Base-by-base conservation (phyloP, 2,113 vertebrate species). In the Cariama cristata region DNA sequence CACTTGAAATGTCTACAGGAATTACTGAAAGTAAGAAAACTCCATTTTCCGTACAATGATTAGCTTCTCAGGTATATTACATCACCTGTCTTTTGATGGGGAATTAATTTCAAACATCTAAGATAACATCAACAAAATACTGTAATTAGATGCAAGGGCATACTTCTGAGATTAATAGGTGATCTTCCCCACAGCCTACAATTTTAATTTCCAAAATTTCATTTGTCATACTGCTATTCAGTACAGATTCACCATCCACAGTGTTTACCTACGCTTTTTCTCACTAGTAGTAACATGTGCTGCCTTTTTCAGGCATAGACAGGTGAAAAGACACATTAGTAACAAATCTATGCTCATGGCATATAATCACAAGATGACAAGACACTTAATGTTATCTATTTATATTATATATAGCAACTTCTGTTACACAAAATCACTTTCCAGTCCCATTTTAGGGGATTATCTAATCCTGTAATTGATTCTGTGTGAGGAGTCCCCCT, bases 101-200 rank as follows among this genome's bases (percentile, higher is more conserved):
- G 24, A 89, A 75, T 93, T 79, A 47, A 90, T 88, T 88, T 80
- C 59, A 96, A 95, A 89, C 47, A 80, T 77, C 86, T 81, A 95
- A 87, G 52, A 50, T 79, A 94, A 28, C 81, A 80, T 64, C 64
- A 97, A 97, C 96, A 94, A 93, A 97, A 86, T 92, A 97, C 88
- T 90, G 94, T 98, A 98, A 97, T 98, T 97, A 98, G 85, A 96
- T 86, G 71, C 96, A 97, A 97, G 94, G 87, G 96, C 95, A 90
- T 44, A 56, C 80, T 97, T 97, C 96, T 88, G 97, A 97, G 93
- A 95, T 90, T 97, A 98, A 94, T 81, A 95, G 93, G 59, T 69
- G 86, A 92, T 97, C 94, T 97, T 97, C 71, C 95, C 94, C 91
- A 90, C 85, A 92, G 90, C 94, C 96, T 93, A 77, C 88, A 94